Base-by-base conservation (phyloP, 2,113 vertebrate genomes). In the Mixornis gularis region DNA sequence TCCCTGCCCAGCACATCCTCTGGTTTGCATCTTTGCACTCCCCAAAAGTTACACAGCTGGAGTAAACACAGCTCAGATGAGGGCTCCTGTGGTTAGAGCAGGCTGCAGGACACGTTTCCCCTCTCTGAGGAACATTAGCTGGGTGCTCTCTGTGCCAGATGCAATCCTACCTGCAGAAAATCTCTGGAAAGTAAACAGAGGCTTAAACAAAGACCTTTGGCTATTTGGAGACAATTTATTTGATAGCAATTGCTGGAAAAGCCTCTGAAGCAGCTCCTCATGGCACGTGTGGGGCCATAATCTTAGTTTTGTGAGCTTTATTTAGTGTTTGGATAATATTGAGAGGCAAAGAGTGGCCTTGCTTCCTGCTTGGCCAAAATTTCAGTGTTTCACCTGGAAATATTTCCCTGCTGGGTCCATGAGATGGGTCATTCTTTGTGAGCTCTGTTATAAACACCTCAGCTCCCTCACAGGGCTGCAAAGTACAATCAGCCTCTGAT, bases 111-210 rank as follows among this genome's bases (percentile, higher is more conserved):
- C 58, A 7, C 30, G 40, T 43, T 92, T 78, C 36, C 77, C 43
- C 49, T 81, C 13, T 52, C 84, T 90, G 69, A 43, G 27, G 70
- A 92, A 38, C 59, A 18, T 92, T 25, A 80, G 85, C 86, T 63
- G 72, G 52, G 43, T 72, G 52, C 18, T 94, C 72, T 90, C 73
- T 62, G 64, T 82, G 92, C 80, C 92, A 94, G 85, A 76, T 51
- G 53, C 62, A 84, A 55, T 85, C 0, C 0, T 69, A 64, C 82
- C 89, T 91, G 91, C 72, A 89, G 79, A 53, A 87, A 73, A 76
- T 27, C 48, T 65, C 64, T 93, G 48, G 24, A 56, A 48, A 74
- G 64, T 76, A 87, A 96, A 88, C 22, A 69, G 60, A 15, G 41
- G 51, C 46, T 92, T 69, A 60, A 89, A 73, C 56, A 85, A 80